These are phyloP conservation scores for Myanophis thanlyinensis DNA, from an alignment of 2,113 vertebrate species.

Conservation along the genomic window DNA sequence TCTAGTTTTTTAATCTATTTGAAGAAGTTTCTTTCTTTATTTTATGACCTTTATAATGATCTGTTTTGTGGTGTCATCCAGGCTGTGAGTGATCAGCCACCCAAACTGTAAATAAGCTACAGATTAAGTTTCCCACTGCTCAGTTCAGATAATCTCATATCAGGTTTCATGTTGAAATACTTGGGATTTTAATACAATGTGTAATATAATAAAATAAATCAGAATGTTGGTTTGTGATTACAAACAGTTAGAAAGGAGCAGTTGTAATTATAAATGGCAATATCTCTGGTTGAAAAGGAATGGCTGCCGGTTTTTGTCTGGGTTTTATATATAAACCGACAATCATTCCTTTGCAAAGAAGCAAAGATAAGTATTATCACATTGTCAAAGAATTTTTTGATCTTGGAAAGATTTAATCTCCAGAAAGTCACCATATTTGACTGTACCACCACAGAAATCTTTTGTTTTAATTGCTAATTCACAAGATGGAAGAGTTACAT, in stretches of 20 bases:
- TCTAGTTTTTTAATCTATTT: background rate
- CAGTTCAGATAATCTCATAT: background rate
- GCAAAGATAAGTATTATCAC: slow-evolving; percentile 30
- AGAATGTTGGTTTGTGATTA: background rate
- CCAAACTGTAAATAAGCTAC: background rate
- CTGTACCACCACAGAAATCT: slow-evolving; percentile 13
- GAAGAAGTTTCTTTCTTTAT: background rate
- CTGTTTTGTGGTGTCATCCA: background rate
- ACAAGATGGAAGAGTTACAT: slow-evolving; percentile 1
- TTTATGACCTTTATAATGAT: background rate
- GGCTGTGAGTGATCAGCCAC: background rate
- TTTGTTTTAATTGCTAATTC: slow-evolving; percentile 35
- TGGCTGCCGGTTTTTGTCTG: background rate
- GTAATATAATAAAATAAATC: background rate
- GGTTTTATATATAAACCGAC: background rate
- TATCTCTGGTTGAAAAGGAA: background rate
- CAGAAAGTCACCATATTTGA: slow-evolving; percentile 7
- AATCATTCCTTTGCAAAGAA: slow-evolving; percentile 1
- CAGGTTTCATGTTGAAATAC: background rate
- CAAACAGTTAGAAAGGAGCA: background rate
- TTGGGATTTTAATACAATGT: background rate
- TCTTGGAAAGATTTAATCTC: slow-evolving; percentile 15
- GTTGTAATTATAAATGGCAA: background rate
- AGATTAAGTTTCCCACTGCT: background rate
- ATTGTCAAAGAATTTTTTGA: slow-evolving; percentile 15